These are phyloP conservation scores for Anoplius nigerrimus DNA, from an alignment of 2,888 invertebrate genomes.

Conservation along the genomic window DNA sequence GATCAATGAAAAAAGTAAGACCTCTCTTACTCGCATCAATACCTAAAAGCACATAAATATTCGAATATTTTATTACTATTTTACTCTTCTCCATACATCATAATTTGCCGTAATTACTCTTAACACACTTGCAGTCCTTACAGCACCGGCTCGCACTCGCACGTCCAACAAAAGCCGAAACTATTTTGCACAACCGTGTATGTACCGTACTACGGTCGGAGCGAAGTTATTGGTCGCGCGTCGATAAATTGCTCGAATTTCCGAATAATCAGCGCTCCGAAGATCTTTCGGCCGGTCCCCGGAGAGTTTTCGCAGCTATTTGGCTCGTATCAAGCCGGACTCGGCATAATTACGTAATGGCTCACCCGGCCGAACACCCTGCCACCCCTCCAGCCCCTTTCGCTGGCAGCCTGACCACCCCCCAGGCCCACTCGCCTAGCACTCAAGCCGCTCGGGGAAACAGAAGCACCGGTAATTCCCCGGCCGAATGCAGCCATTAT, in stretches of 20 bases:
- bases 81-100: no score
- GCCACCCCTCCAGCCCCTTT: constrained; percentile 15
- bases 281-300: background rate
- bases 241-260: background rate
- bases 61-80: no score
- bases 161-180: no score
- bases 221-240: no score
- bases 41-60: no score
- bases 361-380: constrained; percentile 35
- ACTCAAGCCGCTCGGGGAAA: constrained; percentile 52
- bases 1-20: no score
- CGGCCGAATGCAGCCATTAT: constrained; percentile 65
- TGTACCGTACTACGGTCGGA: no score
- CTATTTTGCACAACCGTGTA: no score
- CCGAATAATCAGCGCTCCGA: background rate
- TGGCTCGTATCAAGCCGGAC: constrained; percentile 59
- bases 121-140: no score
- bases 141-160: no score
- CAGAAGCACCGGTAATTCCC: constrained; percentile 63
- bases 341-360: constrained; percentile 65
- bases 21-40: no score
- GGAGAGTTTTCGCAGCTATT: constrained; percentile 53
- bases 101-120: no score
- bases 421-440: constrained; percentile 19
- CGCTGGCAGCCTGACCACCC: constrained; percentile 15